Base-by-base conservation (phyloP, 2,888 invertebrate species). In the Sphinx pinastri region DNA sequence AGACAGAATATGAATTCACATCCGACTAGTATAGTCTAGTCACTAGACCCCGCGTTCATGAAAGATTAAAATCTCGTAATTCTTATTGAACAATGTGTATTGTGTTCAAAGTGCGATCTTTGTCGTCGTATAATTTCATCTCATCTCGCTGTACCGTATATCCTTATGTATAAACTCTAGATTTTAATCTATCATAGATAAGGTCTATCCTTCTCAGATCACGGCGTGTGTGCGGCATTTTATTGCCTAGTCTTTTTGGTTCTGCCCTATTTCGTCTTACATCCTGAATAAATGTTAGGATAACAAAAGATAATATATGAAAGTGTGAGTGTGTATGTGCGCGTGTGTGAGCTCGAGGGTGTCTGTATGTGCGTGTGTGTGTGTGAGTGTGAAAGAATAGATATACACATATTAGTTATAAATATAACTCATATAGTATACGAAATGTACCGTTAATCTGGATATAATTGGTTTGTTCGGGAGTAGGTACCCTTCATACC, bases 241-340 rank as follows among this genome's bases (percentile, higher is more conserved):
- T 13, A 52, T 68, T 69, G 60, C 63, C 45, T 19, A 60, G 54
- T 69, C 45, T 6, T 25, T 60, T 69, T 19, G 38, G 13, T 60
- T 69, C 14, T 52, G 12, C 54, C 69, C 54, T 52, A 51, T 63
- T 69, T 69, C 69, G 19, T n/a, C 69, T 69, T 69, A 47, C 4
- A 60, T 69, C 69, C 69, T 59, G 11, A 45, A 63, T 69, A 45
- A 63, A 69, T 63, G 60, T 69, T 60, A 69, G 45, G 51, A 38
- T 31, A 59, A 52, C 19, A 14, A 69, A 19, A 52, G 47, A 58
- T 68, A 45, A 25, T 25, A 25, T 25, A 25, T 25, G 57, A 57
- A 58, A 58, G 45, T 45, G 49, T 45, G 49, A 14, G 12, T 31
- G 5, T 38, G 38, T 8, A 8, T 38, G 38, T 38, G 38, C 4